Base-by-base conservation (phyloP, 2,888 invertebrate species). In the Harmothoe impar region DNA sequence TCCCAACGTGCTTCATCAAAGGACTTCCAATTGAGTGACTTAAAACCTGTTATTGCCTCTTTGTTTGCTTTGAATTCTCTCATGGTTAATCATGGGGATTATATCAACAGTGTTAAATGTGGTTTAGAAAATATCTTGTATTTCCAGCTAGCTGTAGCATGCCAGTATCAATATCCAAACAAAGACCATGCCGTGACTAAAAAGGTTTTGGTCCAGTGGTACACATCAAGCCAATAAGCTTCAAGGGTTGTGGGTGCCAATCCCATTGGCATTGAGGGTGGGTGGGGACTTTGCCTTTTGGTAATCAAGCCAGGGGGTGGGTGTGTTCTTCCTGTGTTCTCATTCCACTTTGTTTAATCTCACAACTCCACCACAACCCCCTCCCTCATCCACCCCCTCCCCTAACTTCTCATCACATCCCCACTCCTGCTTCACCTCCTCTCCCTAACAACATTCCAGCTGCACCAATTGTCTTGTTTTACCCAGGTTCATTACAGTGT, bases 241-340 rank as follows among this genome's bases (percentile, higher is more conserved):
- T 72, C 62, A 62, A 7, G 72, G 72, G 72, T 29, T n/a, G 72
- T 72, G 72, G 72, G 72, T 72, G 72, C 72, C 29, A 72, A 29
- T 72, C 72, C 72, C 72, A 72, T 72, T n/a, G 72, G 25, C 31
- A 25, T 5, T 12, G 29, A 29, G 72, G 15, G 72, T 29, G 72
- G 25, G 72, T 29, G 72, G 72, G 72, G 29, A 29, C 72, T 15
- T 25, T 72, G 72, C 31, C 29, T 29, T 29, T 25, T 72, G 72
- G 31, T 72, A 72, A 72, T 72, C 25, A 72, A 25, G 72, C 15
- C 72, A 72, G n/a, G 31, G 62, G 15, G 29, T 72, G 29, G 20
- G 72, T 72, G 72, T 72, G 72, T 25, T 62, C 20, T 62, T 62
- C 1, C 72, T 72, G 72, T 72, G 72, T 62, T 62, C 62, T 62